Percentiles rank a stretch among this genome's conserved stretches.
Conservation (phyloP, 53 echinoderm and acorn worm species). For the Holothuria leucospilota region DNA sequence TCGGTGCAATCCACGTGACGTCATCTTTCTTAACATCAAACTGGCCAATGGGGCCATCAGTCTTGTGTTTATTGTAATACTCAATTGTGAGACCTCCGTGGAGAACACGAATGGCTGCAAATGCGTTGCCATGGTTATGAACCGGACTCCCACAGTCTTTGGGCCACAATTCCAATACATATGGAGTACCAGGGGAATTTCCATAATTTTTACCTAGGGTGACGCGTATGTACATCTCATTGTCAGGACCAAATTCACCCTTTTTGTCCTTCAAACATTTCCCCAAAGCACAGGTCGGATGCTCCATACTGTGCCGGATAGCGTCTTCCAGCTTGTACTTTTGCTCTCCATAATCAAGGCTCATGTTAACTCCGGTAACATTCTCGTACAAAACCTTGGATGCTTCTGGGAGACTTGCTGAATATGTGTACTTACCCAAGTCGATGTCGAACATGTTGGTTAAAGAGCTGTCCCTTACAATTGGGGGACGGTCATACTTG, state of each 20-base stretch:
- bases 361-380: neutral
- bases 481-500: too few species aligned
- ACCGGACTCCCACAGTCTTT: constrained; percentile 1
- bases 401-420: constrained; percentile 10
- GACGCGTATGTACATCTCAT: neutral
- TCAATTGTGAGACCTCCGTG: too few species aligned
- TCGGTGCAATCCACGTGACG: too few species aligned
- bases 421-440: constrained; percentile 17
- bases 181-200: too few species aligned
- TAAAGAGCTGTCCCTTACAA: too few species aligned
- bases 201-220: constrained; percentile 14
- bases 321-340: constrained; percentile 11
- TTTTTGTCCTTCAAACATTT: constrained; percentile 4
- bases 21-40: too few species aligned
- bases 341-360: neutral
- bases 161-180: constrained; percentile 20
- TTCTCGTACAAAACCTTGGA: neutral
- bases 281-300: neutral
- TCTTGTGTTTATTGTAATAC: too few species aligned
- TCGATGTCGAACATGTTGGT: too few species aligned
- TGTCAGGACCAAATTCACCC: too few species aligned
- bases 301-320: constrained; percentile 7
- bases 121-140: too few species aligned
- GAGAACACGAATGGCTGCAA: too few species aligned
- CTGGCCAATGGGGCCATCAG: too few species aligned